Evolutionary conservation across 2,888 invertebrate genomes (phyloP), one percentile per base, ranked within the genome.

Genomic region (Cerastoderma edule): DNA sequence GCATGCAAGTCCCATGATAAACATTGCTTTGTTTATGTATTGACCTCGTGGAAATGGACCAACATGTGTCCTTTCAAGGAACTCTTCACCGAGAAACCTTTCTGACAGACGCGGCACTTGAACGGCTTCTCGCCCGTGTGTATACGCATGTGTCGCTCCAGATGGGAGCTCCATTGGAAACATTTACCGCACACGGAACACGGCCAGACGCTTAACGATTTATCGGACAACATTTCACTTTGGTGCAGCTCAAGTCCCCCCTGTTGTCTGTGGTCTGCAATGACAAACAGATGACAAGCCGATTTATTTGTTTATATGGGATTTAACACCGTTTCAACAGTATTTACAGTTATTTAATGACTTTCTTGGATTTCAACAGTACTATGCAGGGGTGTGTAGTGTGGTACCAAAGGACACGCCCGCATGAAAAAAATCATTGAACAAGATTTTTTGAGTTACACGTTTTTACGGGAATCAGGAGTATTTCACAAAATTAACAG

Each of bases 101-200:
- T 2, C 4, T 10, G 24, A 65, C 64, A 71, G 19, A 44, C 19
- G 2, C 65, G 27, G 33, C 71, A 71, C 27, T 48, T 32, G 32
- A 27, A 71, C 27, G 65, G 65, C 30, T 53, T 71, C n/a, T 71
- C 54, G 8, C 39, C 54, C 10, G 66, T 57, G 56, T 78, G 73
- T 16, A 27, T 66, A 16, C 64, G 32, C 44, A 66, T 30, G 50
- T 78, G 78, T 10, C 64, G 46, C 16, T 50, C 60, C 27, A 71
- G 54, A 30, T 69, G 57, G 22, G 46, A 48, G 32, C 63, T 65
- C 39, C 63, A 32, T 22, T 39, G 35, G 32, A 78, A 74, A 2
- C 44, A 35, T 39, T 67, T 70, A 8, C 33, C 68, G 33, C 74
- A 78, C 4, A 65, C 22, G 16, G 60, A 19, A 28, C 74, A 74